Conservation (phyloP, 2,113 vertebrate genomes). For the Mus pahari region DNA sequence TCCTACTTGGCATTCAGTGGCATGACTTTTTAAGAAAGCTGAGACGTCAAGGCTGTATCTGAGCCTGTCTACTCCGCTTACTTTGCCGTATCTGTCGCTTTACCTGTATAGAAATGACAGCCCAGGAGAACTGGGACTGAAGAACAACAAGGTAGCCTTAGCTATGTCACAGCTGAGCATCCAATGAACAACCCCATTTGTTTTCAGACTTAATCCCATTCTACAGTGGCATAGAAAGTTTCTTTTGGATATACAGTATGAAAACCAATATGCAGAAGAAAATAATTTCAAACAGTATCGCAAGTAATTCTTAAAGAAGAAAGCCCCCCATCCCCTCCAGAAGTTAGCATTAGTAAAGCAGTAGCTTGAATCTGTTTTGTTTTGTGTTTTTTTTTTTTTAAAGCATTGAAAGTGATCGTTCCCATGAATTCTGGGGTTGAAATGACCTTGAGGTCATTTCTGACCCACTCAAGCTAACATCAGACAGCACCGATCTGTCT, state of each 20-base stretch:
- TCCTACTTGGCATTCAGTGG: not conserved
- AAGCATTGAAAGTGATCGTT: conserved; percentile 1
- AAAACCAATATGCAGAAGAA: conserved; percentile 17
- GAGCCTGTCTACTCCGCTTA: not conserved
- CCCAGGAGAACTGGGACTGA: not conserved
- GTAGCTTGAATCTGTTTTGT: not conserved
- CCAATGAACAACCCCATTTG: not conserved
- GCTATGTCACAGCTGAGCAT: not conserved
- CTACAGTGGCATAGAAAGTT: not conserved
- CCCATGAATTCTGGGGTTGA: conserved; percentile 16
- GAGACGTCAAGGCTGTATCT: not conserved
- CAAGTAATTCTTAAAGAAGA: conserved; percentile 46
- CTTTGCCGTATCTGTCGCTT: not conserved
- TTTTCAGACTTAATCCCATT: conserved; percentile 23
- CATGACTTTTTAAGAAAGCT: not conserved
- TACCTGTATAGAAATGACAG: not conserved
- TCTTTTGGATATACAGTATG: not conserved
- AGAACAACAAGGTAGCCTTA: not conserved
- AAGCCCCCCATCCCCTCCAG: not conserved
- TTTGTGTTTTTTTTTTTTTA: too few relatives aligned
- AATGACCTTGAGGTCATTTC: conserved; percentile 68
- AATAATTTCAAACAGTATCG: conserved; percentile 16
- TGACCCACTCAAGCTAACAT: conserved; percentile 47
- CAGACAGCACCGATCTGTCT: conserved; percentile 43
- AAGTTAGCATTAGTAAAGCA: conserved; percentile 35